These are phyloP conservation scores for Paratilapia polleni DNA, from an alignment of 2,113 vertebrate genomes.

Conservation along the genomic window DNA sequence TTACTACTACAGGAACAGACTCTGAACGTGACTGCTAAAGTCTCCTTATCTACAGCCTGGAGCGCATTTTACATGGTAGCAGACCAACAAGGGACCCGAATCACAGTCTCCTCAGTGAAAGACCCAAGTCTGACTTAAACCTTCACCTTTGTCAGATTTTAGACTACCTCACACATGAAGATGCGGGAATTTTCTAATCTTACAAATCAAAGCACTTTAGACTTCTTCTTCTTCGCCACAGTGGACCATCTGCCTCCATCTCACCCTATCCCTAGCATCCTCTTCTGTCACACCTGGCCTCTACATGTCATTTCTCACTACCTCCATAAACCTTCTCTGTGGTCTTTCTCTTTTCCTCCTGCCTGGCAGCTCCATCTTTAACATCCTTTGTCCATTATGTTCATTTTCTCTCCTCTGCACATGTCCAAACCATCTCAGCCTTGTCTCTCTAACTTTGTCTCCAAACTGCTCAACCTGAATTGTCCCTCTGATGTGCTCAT, in stretches of 20 bases:
- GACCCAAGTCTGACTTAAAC: neutral
- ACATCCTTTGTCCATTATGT: too few relatives aligned
- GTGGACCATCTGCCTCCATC: neutral
- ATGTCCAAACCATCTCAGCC: too few relatives aligned
- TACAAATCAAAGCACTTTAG: too few relatives aligned
- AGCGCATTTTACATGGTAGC: rapidly evolving
- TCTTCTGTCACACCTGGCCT: neutral
- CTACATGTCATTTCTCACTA: neutral
- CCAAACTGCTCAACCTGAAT: neutral
- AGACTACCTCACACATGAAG: neutral
- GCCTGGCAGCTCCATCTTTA: too few relatives aligned
- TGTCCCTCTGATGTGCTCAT: neutral
- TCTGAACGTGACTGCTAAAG: too few relatives aligned
- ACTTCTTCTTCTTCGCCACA: neutral
- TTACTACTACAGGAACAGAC: too few relatives aligned
- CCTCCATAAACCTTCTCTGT: neutral
- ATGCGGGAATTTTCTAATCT: too few relatives aligned
- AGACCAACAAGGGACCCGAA: neutral
- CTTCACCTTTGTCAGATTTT: neutral
- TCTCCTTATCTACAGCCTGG: too few relatives aligned
- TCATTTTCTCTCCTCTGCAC: too few relatives aligned
- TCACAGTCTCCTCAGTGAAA: neutral
- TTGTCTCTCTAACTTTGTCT: neutral
- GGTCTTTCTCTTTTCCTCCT: neutral
- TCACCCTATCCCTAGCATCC: neutral